Evolutionary conservation across 2,113 vertebrate species (phyloP), one percentile per base, ranked within the genome.

Genomic region (Erinaceus europaeus): DNA sequence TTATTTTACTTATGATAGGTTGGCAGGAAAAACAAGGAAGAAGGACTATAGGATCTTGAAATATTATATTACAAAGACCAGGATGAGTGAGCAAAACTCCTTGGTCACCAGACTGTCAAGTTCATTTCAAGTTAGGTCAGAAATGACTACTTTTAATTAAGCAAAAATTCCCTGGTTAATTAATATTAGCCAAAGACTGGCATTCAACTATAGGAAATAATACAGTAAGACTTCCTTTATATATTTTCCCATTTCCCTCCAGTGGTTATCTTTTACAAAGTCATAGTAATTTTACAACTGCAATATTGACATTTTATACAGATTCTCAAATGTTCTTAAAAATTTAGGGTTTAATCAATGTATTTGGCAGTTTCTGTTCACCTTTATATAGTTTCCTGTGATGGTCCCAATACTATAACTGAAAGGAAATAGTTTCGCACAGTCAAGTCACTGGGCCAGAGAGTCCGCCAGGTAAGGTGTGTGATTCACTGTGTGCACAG

Each of bases 41-140:
- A 62, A 13, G 9, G 5, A 18, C 29, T 61, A 27, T 8, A 57
- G 38, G 29, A 2, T 1, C 9, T 65, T 79, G 32, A 71, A 65
- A 27, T 42, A 29, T 14, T 25, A 68, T n/a, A 11, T 2, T 7
- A 32, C 13, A 25, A 44, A 86, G 38, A 4, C n/a, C n/a, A n/a
- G n/a, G 2, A 14, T 42, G 0, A 64, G 2, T 5, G 12, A 42
- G 4, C 62, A 15, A 1, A 42, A 18, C 3, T 53, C 2, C 3
- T 14, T 81, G 71, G 18, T 29, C 2, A 44, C 5, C n/a, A 27
- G 12, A 57, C n/a, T 55, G 5, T 62, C 7, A 1, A 7, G 87
- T 73, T 34, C 10, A 71, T 36, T 61, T 7, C 29, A 65, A 29
- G 48, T 10, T 74, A 10, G 2, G 2, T 36, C 15, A 53, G 72